Base-by-base conservation (phyloP, 2,113 vertebrate genomes). In the Leucopsar rothschildi region DNA sequence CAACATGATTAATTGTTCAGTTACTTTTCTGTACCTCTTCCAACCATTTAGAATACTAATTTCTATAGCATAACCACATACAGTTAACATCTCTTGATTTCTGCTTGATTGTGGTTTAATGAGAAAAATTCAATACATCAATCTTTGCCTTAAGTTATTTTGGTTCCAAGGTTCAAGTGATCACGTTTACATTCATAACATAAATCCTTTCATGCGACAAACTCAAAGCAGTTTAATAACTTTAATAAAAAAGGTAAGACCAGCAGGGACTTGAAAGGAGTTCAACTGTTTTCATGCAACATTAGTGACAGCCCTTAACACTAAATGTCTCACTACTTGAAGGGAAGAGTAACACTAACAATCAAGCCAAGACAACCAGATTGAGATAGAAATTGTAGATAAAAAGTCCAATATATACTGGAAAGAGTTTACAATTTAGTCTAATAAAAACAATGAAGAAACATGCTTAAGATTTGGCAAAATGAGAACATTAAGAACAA, bases 51-150 rank as follows among this genome's bases (percentile, higher is more conserved):
- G 39, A 80, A 44, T 70, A 77, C 88, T 95, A 79, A 89, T 85
- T 84, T 96, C 93, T 93, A 94, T 64, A 95, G 52, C 42, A 68
- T 85, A 83, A 76, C 86, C 59, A 71, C 66, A 73, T 55, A 63
- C 33, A 83, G 57, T 94, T 94, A 96, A 78, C 25, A 94, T 91
- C 42, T 76, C 78, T 90, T 94, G 68, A 91, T 86, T 93, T 87
- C 52, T 78, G 4, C 40, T 45, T 82, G 63, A 97, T 91, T 84
- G 39, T 83, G 69, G 40, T 65, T 94, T 92, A 91, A 78, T 92
- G 44, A 89, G 81, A 80, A 92, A 97, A 95, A 95, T 68, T 69
- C 49, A 78, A 81, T 60, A 81, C 49, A 76, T 95, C 82, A 86
- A 84, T 96, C 90, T 92, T 94, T 88, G 76, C 52, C 66, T 76